Base-by-base conservation (phyloP, 2,797 vertebrate species). In the Gambelia wislizenii region DNA sequence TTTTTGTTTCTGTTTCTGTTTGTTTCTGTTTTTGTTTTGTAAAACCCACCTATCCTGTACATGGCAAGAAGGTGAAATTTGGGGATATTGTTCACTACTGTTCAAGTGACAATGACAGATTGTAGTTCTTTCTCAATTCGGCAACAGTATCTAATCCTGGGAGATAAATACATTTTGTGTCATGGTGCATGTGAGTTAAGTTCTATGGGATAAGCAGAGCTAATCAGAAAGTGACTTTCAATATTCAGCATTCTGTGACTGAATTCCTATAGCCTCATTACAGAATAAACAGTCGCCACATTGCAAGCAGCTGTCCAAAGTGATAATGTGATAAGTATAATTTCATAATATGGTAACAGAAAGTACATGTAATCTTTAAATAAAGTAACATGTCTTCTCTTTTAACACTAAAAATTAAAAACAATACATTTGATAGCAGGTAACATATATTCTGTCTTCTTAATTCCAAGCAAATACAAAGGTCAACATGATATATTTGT, bases 351-450 rank as follows among this genome's bases (percentile, higher is more conserved):
- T 39, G 6, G 47, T 70, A 47, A 67, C 76, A 54, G 33, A 0
- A 22, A n/a, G n/a, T n/a, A n/a, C n/a, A n/a, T n/a, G n/a, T n/a
- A n/a, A 79, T 30, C 30, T 79, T 89, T 39, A n/a, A 54, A 75
- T 33, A 80, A 79, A 39, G 13, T 47, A 85, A 30, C 85, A 84
- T 77, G 83, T 18, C 1, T 91, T 89, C 72, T 47, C 39, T 30
- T 69, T 89, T 83, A 36, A 67, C 2, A 69, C 13, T n/a, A 87
- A 91, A 44, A 49, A 76, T 2, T 75, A 6, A 84, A 84, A 75
- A 1, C 0, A 54, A 0, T 18, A 0, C 0, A 85, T 77, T 87
- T 39, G 36, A 87, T 72, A 49, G 6, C 82, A n/a, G n/a, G n/a
- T n/a, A n/a, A n/a, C n/a, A 18, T 30, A 27, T 6, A 77, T 77